phyloP scores from a whole-genome alignment of 2,888 invertebrate genomes.

The Ischnus inquisitorius region DNA sequence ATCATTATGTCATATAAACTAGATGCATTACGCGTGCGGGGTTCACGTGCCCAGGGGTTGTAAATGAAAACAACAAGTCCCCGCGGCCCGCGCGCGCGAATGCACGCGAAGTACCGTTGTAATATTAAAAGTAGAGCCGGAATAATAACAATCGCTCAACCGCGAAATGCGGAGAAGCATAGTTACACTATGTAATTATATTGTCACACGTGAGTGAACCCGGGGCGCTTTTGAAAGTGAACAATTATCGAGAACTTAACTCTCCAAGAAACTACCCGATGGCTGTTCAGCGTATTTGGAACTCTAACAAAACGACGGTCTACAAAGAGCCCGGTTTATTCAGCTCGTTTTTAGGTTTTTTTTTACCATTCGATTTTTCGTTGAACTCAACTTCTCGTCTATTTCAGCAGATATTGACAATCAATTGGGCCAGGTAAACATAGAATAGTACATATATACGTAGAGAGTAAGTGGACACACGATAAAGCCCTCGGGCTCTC shows the following conservation, averaged over 20 bases:
- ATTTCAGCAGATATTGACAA: constrained; percentile 19
- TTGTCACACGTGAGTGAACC: not conserved
- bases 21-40: not conserved
- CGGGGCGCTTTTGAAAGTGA: not conserved
- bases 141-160: constrained; percentile 18
- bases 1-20: not conserved
- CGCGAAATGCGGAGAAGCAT: constrained; percentile 12
- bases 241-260: not conserved
- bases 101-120: not conserved
- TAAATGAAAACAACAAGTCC: too few species aligned
- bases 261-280: not conserved
- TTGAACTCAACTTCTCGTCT: not conserved
- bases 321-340: too few species aligned
- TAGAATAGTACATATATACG: constrained; percentile 9
- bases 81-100: too few species aligned
- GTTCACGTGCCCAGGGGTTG: not conserved
- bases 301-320: too few species aligned
- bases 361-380: not conserved
- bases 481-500: constrained; percentile 18
- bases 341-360: not conserved
- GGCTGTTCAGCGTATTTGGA: not conserved
- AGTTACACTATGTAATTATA: constrained; percentile 6
- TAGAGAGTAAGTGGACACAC: not conserved
- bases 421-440: constrained; percentile 31
- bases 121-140: constrained; percentile 11